phyloP scores from a whole-genome alignment of 2,797 vertebrate genomes.

The Vultur gryphus region DNA sequence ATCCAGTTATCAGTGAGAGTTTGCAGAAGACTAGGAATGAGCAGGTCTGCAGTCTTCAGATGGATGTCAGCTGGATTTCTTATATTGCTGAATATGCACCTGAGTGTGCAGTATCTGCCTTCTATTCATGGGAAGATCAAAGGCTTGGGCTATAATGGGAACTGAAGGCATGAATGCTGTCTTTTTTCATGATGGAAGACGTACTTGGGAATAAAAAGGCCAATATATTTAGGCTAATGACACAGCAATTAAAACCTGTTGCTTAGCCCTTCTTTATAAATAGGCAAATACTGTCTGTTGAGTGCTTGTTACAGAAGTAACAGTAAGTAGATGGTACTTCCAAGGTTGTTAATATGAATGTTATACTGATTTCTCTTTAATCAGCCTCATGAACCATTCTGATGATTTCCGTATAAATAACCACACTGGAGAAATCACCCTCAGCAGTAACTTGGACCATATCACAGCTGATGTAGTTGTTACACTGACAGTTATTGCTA shows the following conservation, averaged over 20 bases:
- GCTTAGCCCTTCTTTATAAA: not conserved
- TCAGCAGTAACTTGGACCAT: constrained; percentile 63
- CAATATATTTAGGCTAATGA: not conserved
- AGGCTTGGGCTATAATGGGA: not conserved
- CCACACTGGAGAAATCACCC: constrained; percentile 71
- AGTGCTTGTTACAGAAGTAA: not conserved
- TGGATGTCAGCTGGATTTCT: not conserved
- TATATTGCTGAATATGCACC: not conserved
- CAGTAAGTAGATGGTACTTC: not conserved
- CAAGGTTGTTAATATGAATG: not conserved
- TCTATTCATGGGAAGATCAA: not conserved
- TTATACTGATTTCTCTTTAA: not conserved
- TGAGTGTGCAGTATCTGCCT: not conserved
- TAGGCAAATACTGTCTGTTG: not conserved
- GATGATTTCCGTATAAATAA: constrained; percentile 67
- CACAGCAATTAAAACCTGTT: not conserved
- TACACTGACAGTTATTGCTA: constrained; percentile 65
- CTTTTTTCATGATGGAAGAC: not conserved
- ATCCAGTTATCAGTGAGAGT: not conserved
- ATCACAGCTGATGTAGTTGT: constrained; percentile 65
- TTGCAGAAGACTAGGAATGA: not conserved
- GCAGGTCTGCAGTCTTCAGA: not conserved
- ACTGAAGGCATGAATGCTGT: not conserved
- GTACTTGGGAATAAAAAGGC: not conserved
- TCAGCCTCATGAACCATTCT: constrained; percentile 67